A percentile compares a stretch with the other conserved stretches of the same genome.
Conservation (phyloP, 2,888 invertebrate genomes). For the Lycophotia porphyrea region DNA sequence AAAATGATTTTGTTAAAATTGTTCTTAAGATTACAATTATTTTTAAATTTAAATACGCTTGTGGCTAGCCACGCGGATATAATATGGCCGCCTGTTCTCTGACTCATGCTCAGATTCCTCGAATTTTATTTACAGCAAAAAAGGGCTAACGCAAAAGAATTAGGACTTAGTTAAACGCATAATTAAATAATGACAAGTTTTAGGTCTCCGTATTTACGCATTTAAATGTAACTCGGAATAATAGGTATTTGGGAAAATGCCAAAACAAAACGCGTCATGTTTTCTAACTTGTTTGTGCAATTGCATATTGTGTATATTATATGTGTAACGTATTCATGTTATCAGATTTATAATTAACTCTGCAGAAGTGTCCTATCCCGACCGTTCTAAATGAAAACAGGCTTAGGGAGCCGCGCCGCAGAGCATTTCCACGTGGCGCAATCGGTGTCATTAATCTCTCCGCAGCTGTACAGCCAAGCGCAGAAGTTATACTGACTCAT, state of each 20-base stretch:
- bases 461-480: conserved; percentile 23
- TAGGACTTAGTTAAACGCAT: background rate
- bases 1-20: conserved; percentile 14
- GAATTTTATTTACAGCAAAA: conserved; percentile 43
- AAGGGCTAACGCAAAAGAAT: conserved; percentile 17
- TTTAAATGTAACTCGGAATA: conserved; percentile 47
- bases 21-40: conserved; percentile 8
- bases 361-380: conserved; percentile 23
- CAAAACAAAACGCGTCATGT: conserved; percentile 68
- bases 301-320: conserved; percentile 45
- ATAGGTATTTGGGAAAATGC: conserved; percentile 68
- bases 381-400: conserved; percentile 46
- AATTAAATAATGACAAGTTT: conserved; percentile 13
- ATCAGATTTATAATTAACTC: conserved; percentile 47
- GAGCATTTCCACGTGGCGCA: conserved; percentile 44
- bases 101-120: conserved; percentile 53
- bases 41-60: conserved; percentile 28
- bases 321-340: conserved; percentile 23
- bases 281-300: conserved; percentile 64
- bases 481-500: conserved; percentile 37
- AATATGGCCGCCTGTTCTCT: conserved; percentile 29
- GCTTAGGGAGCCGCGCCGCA: conserved; percentile 33
- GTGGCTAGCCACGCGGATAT: conserved; percentile 48
- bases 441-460: conserved; percentile 45
- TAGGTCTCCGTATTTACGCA: conserved; percentile 11